These are phyloP conservation scores for Psettodes erumei DNA, from an alignment of 2,113 vertebrate genomes.

Conservation along the genomic window DNA sequence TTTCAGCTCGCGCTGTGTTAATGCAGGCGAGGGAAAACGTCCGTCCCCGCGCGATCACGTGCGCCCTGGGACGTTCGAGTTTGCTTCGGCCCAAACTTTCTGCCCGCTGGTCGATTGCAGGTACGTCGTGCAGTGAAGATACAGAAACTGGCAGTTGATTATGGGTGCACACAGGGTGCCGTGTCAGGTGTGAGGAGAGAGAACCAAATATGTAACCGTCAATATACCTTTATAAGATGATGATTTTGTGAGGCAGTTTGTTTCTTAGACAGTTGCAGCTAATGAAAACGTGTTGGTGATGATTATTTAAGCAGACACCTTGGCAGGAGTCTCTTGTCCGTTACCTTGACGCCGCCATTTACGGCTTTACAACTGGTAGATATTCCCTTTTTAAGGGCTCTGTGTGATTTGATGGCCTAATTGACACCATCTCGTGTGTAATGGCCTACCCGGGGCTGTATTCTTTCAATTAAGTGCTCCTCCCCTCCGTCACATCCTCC, in stretches of 20 bases:
- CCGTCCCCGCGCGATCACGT: background rate
- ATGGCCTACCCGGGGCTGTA: conserved; percentile 78
- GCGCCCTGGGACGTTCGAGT: background rate
- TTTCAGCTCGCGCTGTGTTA: conserved; percentile 40
- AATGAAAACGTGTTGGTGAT: background rate
- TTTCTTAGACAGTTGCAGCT: background rate
- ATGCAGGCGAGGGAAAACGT: conserved; percentile 2
- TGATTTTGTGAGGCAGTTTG: background rate
- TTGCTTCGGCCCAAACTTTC: background rate
- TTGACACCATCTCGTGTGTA: conserved; percentile 80
- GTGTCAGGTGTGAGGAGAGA: background rate
- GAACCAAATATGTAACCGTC: background rate
- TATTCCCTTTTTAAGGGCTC: conserved; percentile 55
- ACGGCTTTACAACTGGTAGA: conserved; percentile 60
- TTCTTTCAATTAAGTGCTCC: conserved; percentile 77
- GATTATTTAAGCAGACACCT: conserved; percentile 42
- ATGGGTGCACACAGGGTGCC: background rate
- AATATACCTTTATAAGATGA: background rate
- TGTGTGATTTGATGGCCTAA: conserved; percentile 77
- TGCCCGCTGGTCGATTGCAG: background rate
- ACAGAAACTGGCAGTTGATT: background rate
- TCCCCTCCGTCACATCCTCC: conserved; percentile 53
- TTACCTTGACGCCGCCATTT: conserved; percentile 60
- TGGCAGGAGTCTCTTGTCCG: conserved; percentile 39
- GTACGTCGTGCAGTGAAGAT: background rate